Evolutionary conservation across 2,113 vertebrate species (phyloP).

Genomic region (Crocuta crocuta): DNA sequence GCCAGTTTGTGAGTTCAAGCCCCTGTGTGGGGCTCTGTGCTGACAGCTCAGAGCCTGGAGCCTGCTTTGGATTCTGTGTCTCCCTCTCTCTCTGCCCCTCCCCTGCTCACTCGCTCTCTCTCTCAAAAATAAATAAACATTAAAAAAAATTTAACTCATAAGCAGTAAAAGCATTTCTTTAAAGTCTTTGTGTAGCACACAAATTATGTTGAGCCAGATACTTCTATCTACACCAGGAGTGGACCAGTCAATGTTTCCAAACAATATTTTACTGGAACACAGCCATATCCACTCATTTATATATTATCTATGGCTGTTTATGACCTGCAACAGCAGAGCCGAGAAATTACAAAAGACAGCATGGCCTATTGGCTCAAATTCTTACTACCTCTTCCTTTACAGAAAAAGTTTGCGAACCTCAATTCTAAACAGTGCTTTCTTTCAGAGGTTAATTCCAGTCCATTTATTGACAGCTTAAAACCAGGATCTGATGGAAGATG

Average conservation of each 20-base stretch:
- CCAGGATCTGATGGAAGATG: neutral
- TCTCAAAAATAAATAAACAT: too few relatives aligned
- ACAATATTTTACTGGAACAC: neutral
- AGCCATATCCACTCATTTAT: neutral
- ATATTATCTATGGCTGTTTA: neutral
- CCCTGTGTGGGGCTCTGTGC: too few relatives aligned
- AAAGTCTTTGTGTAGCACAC: neutral
- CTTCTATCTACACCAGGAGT: neutral
- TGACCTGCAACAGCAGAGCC: neutral
- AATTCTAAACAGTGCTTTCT: neutral
- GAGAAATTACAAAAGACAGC: neutral
- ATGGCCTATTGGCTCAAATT: neutral
- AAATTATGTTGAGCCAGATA: neutral
- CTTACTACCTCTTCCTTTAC: neutral
- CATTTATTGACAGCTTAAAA: neutral
- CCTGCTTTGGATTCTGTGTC: too few relatives aligned
- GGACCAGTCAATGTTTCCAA: neutral
- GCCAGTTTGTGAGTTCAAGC: too few relatives aligned
- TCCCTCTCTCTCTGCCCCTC: too few relatives aligned
- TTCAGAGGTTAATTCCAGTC: conserved; percentile 28
- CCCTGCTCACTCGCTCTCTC: too few relatives aligned
- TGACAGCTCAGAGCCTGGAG: too few relatives aligned
- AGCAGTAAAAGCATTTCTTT: neutral
- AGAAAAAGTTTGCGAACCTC: neutral
- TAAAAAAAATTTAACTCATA: neutral